A percentile compares a stretch with the other conserved stretches of the same genome.
phyloP scores from a whole-genome alignment of 2,797 vertebrate species.

The Oreortyx pictus region DNA sequence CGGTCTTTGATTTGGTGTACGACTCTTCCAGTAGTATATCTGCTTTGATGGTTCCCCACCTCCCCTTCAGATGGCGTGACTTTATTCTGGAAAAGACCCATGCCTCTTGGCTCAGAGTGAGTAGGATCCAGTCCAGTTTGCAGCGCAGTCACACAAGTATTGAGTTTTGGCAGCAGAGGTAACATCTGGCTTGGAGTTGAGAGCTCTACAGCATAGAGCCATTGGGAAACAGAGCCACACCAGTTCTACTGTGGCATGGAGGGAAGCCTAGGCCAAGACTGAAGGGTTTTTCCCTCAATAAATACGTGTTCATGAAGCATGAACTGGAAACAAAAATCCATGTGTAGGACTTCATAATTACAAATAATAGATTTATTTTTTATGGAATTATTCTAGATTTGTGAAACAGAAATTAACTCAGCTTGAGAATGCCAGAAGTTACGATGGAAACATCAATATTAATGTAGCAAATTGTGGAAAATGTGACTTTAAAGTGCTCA shows the following conservation, averaged over 20 bases:
- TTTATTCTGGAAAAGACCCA: background rate
- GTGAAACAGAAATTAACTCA: slow-evolving; percentile 14
- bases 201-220: background rate
- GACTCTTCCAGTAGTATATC: background rate
- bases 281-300: background rate
- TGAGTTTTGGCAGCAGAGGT: background rate
- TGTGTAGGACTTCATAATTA: background rate
- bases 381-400: slow-evolving; percentile 2
- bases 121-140: no score
- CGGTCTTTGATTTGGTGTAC: background rate
- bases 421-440: background rate
- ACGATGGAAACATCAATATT: background rate
- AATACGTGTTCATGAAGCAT: background rate
- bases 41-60: background rate
- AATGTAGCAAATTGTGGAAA: slow-evolving; percentile 1
- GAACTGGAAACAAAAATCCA: background rate
- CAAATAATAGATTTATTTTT: slow-evolving; percentile 61
- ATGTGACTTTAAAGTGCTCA: slow-evolving; percentile 18
- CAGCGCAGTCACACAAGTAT: background rate
- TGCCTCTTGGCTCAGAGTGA: background rate
- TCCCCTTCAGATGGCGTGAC: background rate
- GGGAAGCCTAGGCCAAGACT: background rate
- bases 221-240: accelerated
- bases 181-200: background rate
- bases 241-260: background rate